Evolutionary conservation across 2,888 invertebrate genomes (phyloP).

Genomic region (Caenorhabditis sp.): DNA sequence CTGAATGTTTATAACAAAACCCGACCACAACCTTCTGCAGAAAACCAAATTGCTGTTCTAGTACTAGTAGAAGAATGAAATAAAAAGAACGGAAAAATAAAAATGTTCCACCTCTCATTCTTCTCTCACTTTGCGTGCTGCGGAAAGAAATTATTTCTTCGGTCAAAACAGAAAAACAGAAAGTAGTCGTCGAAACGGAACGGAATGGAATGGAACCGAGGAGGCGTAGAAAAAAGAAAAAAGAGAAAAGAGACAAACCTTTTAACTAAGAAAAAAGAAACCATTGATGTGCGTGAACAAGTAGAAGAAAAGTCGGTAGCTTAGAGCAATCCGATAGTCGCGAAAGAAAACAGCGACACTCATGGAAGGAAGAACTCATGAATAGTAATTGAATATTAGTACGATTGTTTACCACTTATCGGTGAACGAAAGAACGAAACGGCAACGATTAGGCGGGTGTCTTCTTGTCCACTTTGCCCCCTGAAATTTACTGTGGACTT

Average conservation of each 20-base stretch:
- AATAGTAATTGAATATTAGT: constrained; percentile 67
- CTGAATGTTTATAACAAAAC: too few species aligned
- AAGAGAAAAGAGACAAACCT: constrained; percentile 16
- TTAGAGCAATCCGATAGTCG: constrained; percentile 31
- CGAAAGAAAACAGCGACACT: constrained; percentile 29
- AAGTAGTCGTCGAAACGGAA: constrained; percentile 33
- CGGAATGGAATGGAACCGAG: not conserved
- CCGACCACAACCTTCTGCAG: not conserved
- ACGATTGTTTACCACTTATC: constrained; percentile 65
- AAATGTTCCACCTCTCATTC: constrained; percentile 15
- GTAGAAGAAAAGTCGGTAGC: too few species aligned
- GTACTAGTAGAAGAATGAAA: constrained; percentile 3
- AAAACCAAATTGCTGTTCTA: constrained; percentile 4
- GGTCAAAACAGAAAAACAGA: constrained; percentile 31
- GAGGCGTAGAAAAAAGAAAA: too few species aligned
- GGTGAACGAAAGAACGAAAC: not conserved
- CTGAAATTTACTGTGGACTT: constrained; percentile 56
- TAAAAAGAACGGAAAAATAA: not conserved
- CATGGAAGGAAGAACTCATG: constrained; percentile 51
- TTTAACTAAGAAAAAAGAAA: constrained; percentile 35
- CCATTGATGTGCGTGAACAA: constrained; percentile 16
- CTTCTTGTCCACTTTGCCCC: constrained; percentile 18
- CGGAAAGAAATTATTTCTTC: constrained; percentile 49
- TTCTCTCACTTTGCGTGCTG: constrained; percentile 42
- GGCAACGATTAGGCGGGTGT: constrained; percentile 44